Conservation (phyloP, 1,140 invertebrate species). For the Melanaphis sacchari region DNA sequence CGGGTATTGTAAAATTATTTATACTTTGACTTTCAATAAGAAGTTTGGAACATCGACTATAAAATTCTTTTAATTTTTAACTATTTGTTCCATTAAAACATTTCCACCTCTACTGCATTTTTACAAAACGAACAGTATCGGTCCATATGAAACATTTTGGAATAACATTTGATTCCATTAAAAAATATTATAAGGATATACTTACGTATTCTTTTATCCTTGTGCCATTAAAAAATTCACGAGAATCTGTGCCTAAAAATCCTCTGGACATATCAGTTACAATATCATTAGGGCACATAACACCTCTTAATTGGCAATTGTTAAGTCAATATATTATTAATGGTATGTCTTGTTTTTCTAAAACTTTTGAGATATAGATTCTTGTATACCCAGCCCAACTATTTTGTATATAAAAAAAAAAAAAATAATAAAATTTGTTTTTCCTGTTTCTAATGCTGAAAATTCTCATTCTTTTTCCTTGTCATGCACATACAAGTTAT, state of each 20-base stretch:
- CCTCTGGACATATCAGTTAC: background rate
- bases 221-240: background rate
- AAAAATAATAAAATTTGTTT: background rate
- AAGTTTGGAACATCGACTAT: background rate
- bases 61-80: background rate
- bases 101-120: conserved; percentile 10
- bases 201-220: background rate
- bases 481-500: too few relatives aligned
- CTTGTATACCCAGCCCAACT: background rate
- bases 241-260: background rate
- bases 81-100: background rate
- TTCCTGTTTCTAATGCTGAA: too few relatives aligned
- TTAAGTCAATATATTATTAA: background rate
- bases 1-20: background rate
- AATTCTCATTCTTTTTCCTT: too few relatives aligned
- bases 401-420: background rate
- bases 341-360: background rate
- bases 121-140: background rate
- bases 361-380: background rate
- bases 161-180: background rate
- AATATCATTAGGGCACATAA: background rate
- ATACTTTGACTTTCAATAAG: background rate
- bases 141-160: background rate
- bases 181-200: background rate
- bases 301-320: background rate